Conservation (phyloP, 2,113 vertebrate species). For the Oceanodroma tethys region DNA sequence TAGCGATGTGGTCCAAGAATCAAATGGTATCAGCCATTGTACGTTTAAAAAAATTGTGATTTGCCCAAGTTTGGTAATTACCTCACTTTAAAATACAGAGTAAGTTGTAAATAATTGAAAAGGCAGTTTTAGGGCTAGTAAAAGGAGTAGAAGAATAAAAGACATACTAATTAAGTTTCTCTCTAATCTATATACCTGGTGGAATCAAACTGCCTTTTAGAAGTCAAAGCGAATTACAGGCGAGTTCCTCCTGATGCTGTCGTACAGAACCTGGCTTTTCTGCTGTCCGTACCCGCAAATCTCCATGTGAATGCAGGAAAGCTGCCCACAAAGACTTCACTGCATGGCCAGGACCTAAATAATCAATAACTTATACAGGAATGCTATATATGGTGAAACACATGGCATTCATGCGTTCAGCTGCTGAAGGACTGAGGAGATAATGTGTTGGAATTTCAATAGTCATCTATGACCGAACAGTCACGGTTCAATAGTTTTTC, state of each 20-base stretch:
- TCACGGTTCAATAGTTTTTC: slow-evolving; percentile 32
- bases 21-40: neutral
- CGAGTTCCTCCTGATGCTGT: neutral
- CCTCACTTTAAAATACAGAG: neutral
- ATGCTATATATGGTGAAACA: neutral
- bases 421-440: neutral
- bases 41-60: neutral
- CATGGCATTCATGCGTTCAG: neutral
- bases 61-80: neutral
- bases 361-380: neutral
- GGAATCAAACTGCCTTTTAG: neutral
- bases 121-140: neutral
- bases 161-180: neutral
- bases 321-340: neutral
- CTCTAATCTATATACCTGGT: neutral
- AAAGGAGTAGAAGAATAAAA: neutral
- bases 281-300: neutral
- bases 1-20: neutral
- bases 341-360: neutral
- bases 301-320: neutral
- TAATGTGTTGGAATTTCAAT: neutral
- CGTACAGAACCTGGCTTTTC: neutral
- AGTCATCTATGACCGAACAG: neutral
- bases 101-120: neutral
- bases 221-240: neutral